Evolutionary conservation across 2,797 vertebrate species (phyloP).

Genomic region (Alectoris magna): DNA sequence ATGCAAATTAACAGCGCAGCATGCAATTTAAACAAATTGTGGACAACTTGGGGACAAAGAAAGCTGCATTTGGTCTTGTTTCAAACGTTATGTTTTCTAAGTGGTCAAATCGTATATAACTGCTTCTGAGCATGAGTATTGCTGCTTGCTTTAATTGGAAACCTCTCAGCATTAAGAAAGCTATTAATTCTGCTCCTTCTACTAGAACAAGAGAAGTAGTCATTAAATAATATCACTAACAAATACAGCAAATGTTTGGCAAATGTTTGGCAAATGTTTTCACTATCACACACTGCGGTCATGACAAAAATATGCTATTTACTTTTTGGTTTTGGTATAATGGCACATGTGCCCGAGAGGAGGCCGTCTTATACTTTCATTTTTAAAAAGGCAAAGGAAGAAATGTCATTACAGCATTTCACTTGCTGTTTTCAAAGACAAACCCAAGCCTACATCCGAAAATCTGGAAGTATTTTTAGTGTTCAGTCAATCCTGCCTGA

Average conservation of each 20-base stretch:
- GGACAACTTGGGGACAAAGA: background rate
- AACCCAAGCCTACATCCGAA: slow-evolving; percentile 41
- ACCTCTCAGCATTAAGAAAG: background rate
- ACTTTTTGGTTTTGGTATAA: slow-evolving; percentile 33
- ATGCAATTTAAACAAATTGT: background rate
- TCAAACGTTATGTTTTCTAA: background rate
- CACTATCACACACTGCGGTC: background rate
- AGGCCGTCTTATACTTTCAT: background rate
- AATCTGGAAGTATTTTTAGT: slow-evolving; percentile 47
- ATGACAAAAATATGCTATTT: slow-evolving; percentile 6
- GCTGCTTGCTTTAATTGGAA: slow-evolving; percentile 13
- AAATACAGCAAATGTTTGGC: background rate
- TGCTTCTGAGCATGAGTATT: background rate
- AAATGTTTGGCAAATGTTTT: background rate
- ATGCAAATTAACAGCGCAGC: background rate
- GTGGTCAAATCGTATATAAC: background rate
- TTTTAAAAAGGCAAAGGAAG: slow-evolving; percentile 60
- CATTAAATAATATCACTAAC: background rate
- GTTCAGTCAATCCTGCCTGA: slow-evolving; percentile 43
- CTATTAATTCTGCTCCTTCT: background rate
- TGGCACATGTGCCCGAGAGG: background rate
- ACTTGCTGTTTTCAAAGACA: slow-evolving; percentile 34
- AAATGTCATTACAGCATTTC: slow-evolving; percentile 46
- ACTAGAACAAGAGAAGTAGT: slow-evolving; percentile 2
- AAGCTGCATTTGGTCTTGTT: background rate